Evolutionary conservation across 2,113 vertebrate genomes (phyloP).

Genomic region (Phasianus colchicus): DNA sequence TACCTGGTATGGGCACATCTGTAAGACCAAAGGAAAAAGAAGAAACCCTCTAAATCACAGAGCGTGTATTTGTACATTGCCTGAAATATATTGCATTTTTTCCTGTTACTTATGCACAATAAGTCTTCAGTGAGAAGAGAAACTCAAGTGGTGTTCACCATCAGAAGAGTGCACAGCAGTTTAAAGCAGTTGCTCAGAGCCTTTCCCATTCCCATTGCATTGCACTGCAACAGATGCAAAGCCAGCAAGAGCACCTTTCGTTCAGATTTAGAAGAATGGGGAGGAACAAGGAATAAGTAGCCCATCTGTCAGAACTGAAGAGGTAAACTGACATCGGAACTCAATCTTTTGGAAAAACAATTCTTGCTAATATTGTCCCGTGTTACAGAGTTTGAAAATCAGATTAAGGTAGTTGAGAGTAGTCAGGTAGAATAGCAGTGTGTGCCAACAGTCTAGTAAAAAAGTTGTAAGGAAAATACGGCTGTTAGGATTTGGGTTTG

Average conservation of each 20-base stretch:
- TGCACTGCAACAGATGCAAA: neutral
- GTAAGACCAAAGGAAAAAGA: neutral
- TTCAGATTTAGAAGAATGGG: neutral
- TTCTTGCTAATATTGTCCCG: neutral
- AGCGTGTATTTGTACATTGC: neutral
- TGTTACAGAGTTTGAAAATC: neutral
- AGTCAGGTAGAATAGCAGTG: rapidly evolving
- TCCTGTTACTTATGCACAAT: neutral
- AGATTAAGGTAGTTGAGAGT: neutral
- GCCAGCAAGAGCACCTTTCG: neutral
- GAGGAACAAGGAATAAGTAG: neutral
- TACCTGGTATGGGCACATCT: rapidly evolving
- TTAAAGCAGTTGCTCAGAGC: neutral
- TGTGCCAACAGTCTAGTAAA: neutral
- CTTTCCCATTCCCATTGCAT: rapidly evolving
- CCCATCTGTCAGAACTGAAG: neutral
- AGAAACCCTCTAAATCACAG: neutral
- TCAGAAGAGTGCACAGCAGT: neutral
- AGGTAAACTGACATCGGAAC: neutral
- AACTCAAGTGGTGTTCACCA: neutral
- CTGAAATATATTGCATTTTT: neutral
- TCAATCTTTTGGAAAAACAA: neutral
- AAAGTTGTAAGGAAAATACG: neutral
- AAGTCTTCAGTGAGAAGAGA: neutral
- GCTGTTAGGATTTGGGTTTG: neutral